Percentiles rank a stretch among this genome's conserved stretches.
Evolutionary conservation across 2,888 invertebrate genomes (phyloP).

Genomic region (Sinotaia quadrata): DNA sequence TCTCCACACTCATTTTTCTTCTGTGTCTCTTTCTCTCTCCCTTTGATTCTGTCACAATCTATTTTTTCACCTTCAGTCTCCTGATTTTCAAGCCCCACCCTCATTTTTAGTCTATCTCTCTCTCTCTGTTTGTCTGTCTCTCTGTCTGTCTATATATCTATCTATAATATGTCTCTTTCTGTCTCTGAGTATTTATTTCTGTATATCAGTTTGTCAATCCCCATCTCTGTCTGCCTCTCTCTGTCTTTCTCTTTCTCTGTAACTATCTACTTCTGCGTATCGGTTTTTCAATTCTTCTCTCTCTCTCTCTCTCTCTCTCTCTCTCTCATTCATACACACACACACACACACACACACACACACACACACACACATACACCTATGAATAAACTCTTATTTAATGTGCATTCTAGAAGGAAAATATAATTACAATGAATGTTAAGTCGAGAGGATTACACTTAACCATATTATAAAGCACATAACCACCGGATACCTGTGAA

Average conservation of each 20-base stretch:
- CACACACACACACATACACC: background rate
- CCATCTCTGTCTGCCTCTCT: background rate
- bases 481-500: no score
- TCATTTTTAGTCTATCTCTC: background rate
- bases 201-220: background rate
- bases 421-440: no score
- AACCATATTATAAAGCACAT: no score
- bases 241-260: slow-evolving; percentile 1
- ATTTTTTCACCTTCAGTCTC: background rate
- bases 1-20: background rate
- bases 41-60: slow-evolving; percentile 8
- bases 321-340: no score
- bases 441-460: no score
- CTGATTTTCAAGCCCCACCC: background rate
- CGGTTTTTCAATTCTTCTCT: slow-evolving; percentile 25
- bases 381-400: no score
- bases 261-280: slow-evolving; percentile 18
- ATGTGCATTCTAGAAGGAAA: no score
- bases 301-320: slow-evolving; percentile 27
- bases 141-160: no score
- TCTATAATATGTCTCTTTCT: no score
- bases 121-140: no score
- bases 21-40: background rate
- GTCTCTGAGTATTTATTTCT: background rate
- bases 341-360: background rate